These are phyloP conservation scores for Porites lutea DNA, from an alignment of 64 coral and sea anemone genomes.

Conservation along the genomic window DNA sequence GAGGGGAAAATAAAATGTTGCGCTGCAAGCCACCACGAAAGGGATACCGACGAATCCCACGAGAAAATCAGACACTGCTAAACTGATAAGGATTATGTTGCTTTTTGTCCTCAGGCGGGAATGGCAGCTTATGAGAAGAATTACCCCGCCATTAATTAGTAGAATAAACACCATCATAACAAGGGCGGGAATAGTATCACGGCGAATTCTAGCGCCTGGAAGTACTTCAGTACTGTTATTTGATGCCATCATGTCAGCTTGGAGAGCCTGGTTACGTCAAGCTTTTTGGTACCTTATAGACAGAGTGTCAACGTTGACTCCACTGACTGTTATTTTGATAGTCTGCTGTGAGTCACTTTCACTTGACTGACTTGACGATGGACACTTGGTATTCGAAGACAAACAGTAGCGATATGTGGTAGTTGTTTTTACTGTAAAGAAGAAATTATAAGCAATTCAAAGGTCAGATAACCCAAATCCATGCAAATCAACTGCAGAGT, in stretches of 20 bases:
- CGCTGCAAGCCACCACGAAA: slow-evolving; percentile 19
- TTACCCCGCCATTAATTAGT: slow-evolving; percentile 36
- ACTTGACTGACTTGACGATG: too few species aligned
- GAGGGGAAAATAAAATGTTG: background rate
- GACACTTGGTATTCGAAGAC: too few species aligned
- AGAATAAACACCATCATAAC: slow-evolving; percentile 25
- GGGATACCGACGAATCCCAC: slow-evolving; percentile 35
- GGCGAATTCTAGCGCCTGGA: background rate
- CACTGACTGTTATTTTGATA: too few species aligned
- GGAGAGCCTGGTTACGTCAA: background rate
- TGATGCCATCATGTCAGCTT: background rate
- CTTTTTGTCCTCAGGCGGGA: slow-evolving; percentile 31
- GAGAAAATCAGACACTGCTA: slow-evolving; percentile 48
- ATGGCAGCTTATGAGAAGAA: slow-evolving; percentile 14
- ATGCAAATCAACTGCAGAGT: too few species aligned
- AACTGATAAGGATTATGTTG: slow-evolving; percentile 50
- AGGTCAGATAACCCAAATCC: too few species aligned
- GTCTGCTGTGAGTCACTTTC: too few species aligned
- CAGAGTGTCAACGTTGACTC: too few species aligned
- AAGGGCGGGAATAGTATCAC: background rate
- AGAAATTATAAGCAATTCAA: too few species aligned
- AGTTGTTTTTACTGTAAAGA: too few species aligned
- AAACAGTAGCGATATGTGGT: too few species aligned
- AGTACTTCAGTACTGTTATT: background rate
- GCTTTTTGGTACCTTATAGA: too few species aligned